Percentiles rank a stretch among this genome's conserved stretches.
Conservation (phyloP, 2,113 vertebrate genomes). For the Entelurus aequoreus region DNA sequence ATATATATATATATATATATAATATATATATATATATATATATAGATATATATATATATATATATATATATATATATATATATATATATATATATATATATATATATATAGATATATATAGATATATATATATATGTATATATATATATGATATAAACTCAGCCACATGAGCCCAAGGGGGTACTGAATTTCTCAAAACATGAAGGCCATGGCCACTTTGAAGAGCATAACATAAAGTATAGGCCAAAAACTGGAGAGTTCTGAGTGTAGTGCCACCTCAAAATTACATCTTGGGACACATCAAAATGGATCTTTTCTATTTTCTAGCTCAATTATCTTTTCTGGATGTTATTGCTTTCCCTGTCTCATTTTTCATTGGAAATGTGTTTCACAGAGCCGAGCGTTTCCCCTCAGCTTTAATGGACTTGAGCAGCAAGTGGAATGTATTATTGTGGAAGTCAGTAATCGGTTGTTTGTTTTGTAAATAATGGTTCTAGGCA, state of each 20-base stretch:
- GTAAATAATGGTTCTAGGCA: conserved; percentile 50
- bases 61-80: no score
- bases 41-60: not conserved
- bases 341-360: conserved; percentile 22
- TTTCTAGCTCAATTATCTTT: conserved; percentile 33
- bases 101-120: not conserved
- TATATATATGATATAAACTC: not conserved
- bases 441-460: conserved; percentile 39
- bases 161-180: not conserved
- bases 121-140: not conserved
- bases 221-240: not conserved
- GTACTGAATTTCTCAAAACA: not conserved
- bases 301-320: conserved; percentile 1
- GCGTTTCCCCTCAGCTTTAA: conserved; percentile 34
- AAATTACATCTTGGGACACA: not conserved
- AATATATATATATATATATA: not conserved
- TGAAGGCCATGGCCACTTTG: not conserved
- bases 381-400: conserved; percentile 50
- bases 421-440: conserved; percentile 40
- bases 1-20: not conserved
- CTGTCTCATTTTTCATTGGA: conserved; percentile 36
- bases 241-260: not conserved
- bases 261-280: not conserved
- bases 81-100: not conserved
- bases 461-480: conserved; percentile 51